Conservation (phyloP, 2,888 invertebrate genomes). For the Teinopalpus imperialis region DNA sequence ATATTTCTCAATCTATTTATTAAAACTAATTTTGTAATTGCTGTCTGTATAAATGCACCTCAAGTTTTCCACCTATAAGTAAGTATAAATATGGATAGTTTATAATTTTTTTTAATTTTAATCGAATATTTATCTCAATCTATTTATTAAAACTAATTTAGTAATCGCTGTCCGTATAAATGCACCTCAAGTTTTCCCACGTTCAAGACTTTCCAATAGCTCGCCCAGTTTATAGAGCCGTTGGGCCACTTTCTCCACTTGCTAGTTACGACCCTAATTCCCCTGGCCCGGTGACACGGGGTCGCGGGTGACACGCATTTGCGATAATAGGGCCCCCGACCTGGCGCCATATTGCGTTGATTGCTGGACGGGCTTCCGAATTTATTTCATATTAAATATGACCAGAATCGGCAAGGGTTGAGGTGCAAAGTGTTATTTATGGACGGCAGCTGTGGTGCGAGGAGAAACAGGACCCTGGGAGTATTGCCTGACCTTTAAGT, state of each 20-base stretch:
- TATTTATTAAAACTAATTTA: too few species aligned
- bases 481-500: conserved; percentile 4
- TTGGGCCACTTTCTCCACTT: background rate
- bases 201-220: background rate
- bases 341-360: conserved; percentile 76
- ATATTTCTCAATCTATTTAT: too few species aligned
- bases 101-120: too few species aligned
- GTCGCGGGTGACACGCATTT: conserved; percentile 60
- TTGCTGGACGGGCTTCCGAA: conserved; percentile 67
- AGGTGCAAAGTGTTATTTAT: conserved; percentile 67
- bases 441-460: conserved; percentile 48
- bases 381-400: conserved; percentile 72
- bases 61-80: too few species aligned
- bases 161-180: too few species aligned
- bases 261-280: conserved; percentile 25
- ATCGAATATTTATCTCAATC: too few species aligned
- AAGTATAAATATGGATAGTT: too few species aligned
- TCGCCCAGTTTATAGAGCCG: background rate
- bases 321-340: conserved; percentile 65
- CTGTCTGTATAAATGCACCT: too few species aligned
- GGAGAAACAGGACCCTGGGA: conserved; percentile 28
- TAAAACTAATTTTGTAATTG: too few species aligned
- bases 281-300: conserved; percentile 47
- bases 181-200: too few species aligned
- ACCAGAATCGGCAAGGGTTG: conserved; percentile 56